Percentiles rank a stretch among this genome's conserved stretches.
These are phyloP conservation scores for Sebastes diploproa DNA, from an alignment of 2,797 vertebrate genomes.

Conservation along the genomic window DNA sequence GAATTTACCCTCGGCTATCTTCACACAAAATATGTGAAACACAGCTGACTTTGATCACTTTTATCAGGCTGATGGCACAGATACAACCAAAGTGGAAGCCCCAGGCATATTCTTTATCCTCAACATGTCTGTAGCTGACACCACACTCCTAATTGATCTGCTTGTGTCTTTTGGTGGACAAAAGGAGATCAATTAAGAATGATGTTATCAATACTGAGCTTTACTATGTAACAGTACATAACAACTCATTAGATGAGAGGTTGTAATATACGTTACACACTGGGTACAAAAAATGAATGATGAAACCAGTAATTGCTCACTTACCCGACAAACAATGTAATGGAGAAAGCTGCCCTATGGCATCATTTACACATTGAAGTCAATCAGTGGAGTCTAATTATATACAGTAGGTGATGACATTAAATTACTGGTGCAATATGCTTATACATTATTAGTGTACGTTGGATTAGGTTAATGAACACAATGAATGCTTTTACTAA, in stretches of 20 bases:
- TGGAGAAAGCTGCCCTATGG: background rate
- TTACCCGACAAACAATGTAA: background rate
- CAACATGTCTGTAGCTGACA: background rate
- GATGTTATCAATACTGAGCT: background rate
- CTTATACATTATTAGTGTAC: background rate
- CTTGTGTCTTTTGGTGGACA: background rate
- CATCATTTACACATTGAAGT: slow-evolving; percentile 8
- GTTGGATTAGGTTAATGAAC: background rate
- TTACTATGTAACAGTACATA: background rate
- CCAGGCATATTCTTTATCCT: background rate
- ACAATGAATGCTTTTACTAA: background rate
- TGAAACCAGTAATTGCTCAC: slow-evolving; percentile 11
- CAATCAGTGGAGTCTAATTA: background rate
- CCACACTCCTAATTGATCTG: slow-evolving; percentile 5
- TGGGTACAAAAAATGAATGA: background rate
- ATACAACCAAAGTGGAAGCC: background rate
- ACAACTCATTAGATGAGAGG: background rate
- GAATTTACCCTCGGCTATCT: background rate
- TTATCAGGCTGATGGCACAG: slow-evolving; percentile 18
- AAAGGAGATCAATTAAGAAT: background rate
- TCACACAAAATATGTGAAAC: background rate
- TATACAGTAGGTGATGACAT: background rate
- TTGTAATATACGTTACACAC: background rate
- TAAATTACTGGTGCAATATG: background rate
- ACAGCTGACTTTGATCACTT: slow-evolving; percentile 18